phyloP scores from a whole-genome alignment of 2,797 vertebrate genomes.

The Nannoperca obscura region DNA sequence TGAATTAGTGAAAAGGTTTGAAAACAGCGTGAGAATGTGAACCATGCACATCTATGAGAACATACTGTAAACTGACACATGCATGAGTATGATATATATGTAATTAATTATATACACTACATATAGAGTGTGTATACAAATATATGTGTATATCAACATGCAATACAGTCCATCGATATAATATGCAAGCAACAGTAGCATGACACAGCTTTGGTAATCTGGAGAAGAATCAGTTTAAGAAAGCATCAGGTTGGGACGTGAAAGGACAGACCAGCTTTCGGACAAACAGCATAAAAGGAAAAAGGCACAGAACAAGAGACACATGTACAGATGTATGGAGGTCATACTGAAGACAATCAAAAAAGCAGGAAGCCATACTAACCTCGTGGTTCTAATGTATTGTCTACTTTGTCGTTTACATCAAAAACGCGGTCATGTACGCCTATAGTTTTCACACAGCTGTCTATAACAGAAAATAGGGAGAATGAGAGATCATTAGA shows the following conservation, averaged over 20 bases:
- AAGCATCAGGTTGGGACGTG: slow-evolving; percentile 26
- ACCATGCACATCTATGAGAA: slow-evolving; percentile 21
- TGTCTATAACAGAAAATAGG: slow-evolving; percentile 94
- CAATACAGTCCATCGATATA: slow-evolving; percentile 6
- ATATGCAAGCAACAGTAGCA: slow-evolving; percentile 30
- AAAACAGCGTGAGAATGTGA: not conserved
- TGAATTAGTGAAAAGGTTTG: slow-evolving; percentile 13
- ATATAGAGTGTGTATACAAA: slow-evolving; percentile 1
- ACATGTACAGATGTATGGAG: slow-evolving; percentile 80
- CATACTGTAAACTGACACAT: slow-evolving; percentile 14
- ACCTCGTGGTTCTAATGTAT: slow-evolving; percentile 99
- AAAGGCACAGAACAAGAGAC: slow-evolving; percentile 54
- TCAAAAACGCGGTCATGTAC: slow-evolving; percentile 99
- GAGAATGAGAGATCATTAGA: slow-evolving; percentile 82
- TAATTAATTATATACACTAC: slow-evolving; percentile 1
- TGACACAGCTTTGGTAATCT: slow-evolving; percentile 31
- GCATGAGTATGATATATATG: slow-evolving; percentile 1
- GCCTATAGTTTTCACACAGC: slow-evolving; percentile 99
- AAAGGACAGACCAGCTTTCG: slow-evolving; percentile 32
- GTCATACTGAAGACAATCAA: slow-evolving; percentile 86
- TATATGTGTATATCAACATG: slow-evolving; percentile 13
- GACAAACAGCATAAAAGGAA: slow-evolving; percentile 42
- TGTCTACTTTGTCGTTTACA: slow-evolving; percentile 99
- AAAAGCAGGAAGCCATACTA: slow-evolving; percentile 96
- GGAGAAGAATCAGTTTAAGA: slow-evolving; percentile 27